These are phyloP conservation scores for Xyrichtys novacula DNA, from an alignment of 2,797 vertebrate species.

Conservation along the genomic window DNA sequence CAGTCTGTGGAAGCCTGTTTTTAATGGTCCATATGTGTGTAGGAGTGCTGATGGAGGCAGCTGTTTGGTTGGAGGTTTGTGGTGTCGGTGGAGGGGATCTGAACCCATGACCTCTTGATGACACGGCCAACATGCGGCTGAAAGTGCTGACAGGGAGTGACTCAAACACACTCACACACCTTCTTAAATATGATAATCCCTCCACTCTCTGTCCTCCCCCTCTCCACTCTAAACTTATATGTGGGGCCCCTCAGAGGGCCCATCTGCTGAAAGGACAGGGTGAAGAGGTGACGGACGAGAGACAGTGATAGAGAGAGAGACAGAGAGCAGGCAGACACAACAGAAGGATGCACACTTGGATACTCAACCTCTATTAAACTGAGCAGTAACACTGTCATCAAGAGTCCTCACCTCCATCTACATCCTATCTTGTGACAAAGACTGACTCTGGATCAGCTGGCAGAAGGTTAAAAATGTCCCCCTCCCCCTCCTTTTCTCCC, in stretches of 20 bases:
- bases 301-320: background rate
- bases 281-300: conserved; percentile 17
- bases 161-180: conserved; percentile 4
- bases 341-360: too few species aligned
- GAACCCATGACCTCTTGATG: conserved; percentile 34
- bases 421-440: background rate
- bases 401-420: background rate
- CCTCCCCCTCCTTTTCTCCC: background rate
- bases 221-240: conserved; percentile 15
- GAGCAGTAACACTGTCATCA: too few species aligned
- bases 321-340: background rate
- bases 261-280: conserved; percentile 30
- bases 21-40: background rate
- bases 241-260: conserved; percentile 34
- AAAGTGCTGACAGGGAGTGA: background rate
- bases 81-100: background rate
- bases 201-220: conserved; percentile 10
- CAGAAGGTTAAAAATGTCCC: background rate
- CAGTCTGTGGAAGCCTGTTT: too few species aligned
- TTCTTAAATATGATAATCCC: conserved; percentile 18
- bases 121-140: background rate
- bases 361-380: too few species aligned
- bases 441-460: conserved; percentile 14
- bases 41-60: conserved; percentile 1
- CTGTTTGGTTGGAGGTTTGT: conserved; percentile 12